These are phyloP conservation scores for Furnarius figulus DNA, from an alignment of 2,113 vertebrate genomes.

Conservation along the genomic window DNA sequence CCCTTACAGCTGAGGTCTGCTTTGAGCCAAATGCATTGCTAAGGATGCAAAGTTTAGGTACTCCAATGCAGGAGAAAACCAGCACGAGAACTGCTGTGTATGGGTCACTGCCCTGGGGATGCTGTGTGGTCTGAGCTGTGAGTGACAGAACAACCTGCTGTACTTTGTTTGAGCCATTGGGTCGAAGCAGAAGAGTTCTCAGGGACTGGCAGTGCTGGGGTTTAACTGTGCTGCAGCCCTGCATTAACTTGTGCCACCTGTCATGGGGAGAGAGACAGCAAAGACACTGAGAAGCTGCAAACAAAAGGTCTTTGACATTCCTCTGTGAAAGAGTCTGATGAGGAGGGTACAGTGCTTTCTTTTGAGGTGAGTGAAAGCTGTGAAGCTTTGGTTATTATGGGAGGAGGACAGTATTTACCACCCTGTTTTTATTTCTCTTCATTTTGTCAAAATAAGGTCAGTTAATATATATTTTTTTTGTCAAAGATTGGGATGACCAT, in stretches of 20 bases:
- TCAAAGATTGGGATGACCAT: background rate
- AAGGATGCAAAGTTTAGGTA: conserved; percentile 31
- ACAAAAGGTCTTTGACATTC: background rate
- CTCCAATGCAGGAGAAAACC: background rate
- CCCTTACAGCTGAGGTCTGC: conserved; percentile 41
- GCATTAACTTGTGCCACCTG: background rate
- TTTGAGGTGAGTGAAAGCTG: background rate
- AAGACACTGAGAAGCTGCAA: background rate
- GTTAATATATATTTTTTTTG: background rate
- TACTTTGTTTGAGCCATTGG: background rate
- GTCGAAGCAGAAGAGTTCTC: background rate
- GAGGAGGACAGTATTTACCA: background rate
- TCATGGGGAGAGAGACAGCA: background rate
- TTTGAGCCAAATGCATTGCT: conserved; percentile 24
- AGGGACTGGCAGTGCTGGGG: background rate
- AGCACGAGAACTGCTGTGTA: background rate
- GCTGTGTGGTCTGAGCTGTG: background rate
- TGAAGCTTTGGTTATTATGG: background rate
- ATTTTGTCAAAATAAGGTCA: background rate
- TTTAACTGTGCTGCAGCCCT: background rate
- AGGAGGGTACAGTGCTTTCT: background rate
- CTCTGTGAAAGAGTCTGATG: background rate
- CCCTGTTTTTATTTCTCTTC: background rate
- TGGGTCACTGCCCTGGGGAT: background rate
- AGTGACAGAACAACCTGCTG: background rate